Base-by-base conservation (phyloP, 2,888 invertebrate genomes). In the Hypomecis atomaria region DNA sequence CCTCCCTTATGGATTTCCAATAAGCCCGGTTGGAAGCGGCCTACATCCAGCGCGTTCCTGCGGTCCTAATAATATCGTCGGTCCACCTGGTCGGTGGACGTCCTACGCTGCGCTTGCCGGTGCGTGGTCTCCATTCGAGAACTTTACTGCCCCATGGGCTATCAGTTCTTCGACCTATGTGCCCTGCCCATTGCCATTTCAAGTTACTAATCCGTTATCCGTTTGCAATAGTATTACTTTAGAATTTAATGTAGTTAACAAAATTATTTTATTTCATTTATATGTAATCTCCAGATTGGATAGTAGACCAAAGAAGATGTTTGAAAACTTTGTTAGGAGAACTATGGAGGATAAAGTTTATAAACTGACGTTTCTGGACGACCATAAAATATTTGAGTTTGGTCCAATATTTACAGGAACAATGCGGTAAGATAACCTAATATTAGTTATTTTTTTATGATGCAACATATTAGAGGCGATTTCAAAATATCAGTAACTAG, bases 241-340 rank as follows among this genome's bases (percentile, higher is more conserved):
- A n/a, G 23, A 23, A 23, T 23, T 23, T 1, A 23, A 3, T 23
- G 45, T 10, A 44, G 10, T 7, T 33, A 34, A 5, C 11, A 33
- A 37, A n/a, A 37, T 10, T 48, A 43, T 36, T 11, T 4, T 59
- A 44, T 8, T 37, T 44, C 23, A 23, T 3, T 23, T n/a, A 44
- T 33, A 36, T 40, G 49, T 57, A 42, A 40, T 64, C 79, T 78
- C n/a, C 72, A 92, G 92, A 69, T 76, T 92, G 62, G 92, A 92
- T 60, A 89, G 85, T 67, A 85, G 92, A 34, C 90, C 92, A 0
- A 92, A 92, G 74, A 92, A 92, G 74, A 90, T 92, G 89, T 92
- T 92, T 62, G 82, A 84, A 65, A 87, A 88, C 70, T 92, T 92
- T 70, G 82, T 79, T 0, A 82, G 92, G 73, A 82, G 90, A 74